Conservation (phyloP, 92 coral and sea anemone genomes). For the Epizoanthus ramosus region DNA sequence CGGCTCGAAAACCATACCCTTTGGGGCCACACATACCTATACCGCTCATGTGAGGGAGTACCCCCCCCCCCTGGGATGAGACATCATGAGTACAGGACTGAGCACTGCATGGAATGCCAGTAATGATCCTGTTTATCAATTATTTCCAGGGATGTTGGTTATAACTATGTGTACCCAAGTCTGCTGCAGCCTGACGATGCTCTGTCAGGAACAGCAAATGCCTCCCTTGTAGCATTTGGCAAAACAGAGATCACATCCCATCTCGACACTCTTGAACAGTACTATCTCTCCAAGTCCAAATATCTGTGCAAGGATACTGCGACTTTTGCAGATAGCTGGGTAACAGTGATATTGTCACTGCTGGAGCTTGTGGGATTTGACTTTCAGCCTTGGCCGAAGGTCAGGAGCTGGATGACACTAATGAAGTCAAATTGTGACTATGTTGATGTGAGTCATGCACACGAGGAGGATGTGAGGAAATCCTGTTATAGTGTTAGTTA, state of each 20-base stretch:
- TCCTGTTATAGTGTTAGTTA: conserved; percentile 46
- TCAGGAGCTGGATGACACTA: conserved; percentile 67
- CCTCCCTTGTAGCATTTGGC: conserved; percentile 66
- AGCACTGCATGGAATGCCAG: no score
- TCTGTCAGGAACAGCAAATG: conserved; percentile 59
- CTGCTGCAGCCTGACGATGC: conserved; percentile 62
- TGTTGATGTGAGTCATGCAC: conserved; percentile 71
- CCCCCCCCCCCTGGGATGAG: no score
- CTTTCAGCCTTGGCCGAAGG: conserved; percentile 69
- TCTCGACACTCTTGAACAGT: conserved; percentile 65
- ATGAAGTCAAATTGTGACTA: conserved; percentile 72
- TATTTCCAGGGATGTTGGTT: conserved; percentile 63
- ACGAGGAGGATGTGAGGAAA: conserved; percentile 68
- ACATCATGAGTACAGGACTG: no score
- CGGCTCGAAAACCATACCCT: no score
- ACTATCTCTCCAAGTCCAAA: conserved; percentile 58
- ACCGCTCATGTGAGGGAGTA: no score
- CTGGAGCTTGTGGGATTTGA: conserved; percentile 73
- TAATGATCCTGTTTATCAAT: neutral
- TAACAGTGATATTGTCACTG: conserved; percentile 58
- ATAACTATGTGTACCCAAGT: conserved; percentile 76
- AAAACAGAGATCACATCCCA: conserved; percentile 74
- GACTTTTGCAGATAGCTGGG: conserved; percentile 83
- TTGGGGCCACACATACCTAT: no score
- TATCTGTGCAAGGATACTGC: conserved; percentile 56